Evolutionary conservation across 2,797 vertebrate genomes (phyloP).

Genomic region (Sternarchorhynchus goeldii): DNA sequence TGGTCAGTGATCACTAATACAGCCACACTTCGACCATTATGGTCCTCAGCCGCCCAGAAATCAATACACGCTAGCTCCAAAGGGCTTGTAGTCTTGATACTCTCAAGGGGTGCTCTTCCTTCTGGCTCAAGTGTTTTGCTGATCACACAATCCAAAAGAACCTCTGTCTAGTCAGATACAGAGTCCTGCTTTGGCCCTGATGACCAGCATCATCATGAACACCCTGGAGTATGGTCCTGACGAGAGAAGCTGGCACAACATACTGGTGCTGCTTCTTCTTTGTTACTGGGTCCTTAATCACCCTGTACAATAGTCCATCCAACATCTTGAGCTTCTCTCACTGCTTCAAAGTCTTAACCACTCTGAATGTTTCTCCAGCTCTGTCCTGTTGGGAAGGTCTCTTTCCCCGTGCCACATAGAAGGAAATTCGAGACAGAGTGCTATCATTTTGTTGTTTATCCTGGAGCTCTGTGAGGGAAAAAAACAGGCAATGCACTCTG

Average conservation of each 20-base stretch:
- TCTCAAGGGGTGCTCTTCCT: background rate
- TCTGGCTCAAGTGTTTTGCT: too few relatives aligned
- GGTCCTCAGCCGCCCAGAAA: slow-evolving; percentile 13
- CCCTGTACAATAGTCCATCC: background rate
- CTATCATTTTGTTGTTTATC: slow-evolving; percentile 27
- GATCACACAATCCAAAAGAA: slow-evolving; percentile 6
- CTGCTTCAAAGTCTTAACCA: background rate
- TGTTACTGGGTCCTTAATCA: background rate
- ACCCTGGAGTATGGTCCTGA: background rate
- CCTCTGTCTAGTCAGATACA: slow-evolving; percentile 7
- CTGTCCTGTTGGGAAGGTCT: slow-evolving; percentile 21
- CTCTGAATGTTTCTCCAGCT: background rate
- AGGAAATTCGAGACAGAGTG: slow-evolving; percentile 14
- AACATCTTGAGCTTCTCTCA: slow-evolving; percentile 23
- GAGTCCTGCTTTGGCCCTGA: slow-evolving; percentile 8
- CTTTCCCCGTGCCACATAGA: background rate
- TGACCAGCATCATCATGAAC: slow-evolving; percentile 15
- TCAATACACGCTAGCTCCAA: slow-evolving; percentile 11
- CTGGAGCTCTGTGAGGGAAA: slow-evolving; percentile 7
- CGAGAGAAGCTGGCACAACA: background rate
- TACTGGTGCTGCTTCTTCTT: background rate
- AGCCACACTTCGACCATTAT: background rate
- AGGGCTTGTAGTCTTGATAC: background rate
- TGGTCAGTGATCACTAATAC: background rate
- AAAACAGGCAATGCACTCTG: background rate